A percentile compares a stretch with the other conserved stretches of the same genome.
Conservation (phyloP, 2,797 vertebrate genomes). For the Coracias cyanogaster region DNA sequence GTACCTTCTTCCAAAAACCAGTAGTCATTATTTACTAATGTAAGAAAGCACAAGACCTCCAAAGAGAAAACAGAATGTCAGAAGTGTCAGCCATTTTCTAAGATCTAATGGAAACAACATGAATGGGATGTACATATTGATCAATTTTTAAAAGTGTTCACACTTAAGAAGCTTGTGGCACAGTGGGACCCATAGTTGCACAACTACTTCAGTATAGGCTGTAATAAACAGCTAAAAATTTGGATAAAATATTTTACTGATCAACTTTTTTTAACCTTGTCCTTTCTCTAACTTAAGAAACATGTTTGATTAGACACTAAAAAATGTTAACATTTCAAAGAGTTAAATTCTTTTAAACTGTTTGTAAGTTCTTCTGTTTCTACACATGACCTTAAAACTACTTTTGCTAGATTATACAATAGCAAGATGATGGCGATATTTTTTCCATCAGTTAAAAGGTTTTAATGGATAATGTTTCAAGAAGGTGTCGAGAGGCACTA, state of each 20-base stretch:
- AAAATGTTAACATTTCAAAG: neutral
- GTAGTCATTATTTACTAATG: neutral
- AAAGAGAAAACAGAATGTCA: neutral
- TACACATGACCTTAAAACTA: neutral
- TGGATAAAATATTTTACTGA: neutral
- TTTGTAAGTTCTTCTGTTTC: neutral
- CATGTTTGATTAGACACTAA: neutral
- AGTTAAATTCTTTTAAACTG: neutral
- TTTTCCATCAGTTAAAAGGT: conserved; percentile 23
- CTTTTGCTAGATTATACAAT: neutral
- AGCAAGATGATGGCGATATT: neutral
- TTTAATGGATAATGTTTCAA: conserved; percentile 49
- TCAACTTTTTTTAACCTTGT: neutral
- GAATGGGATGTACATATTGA: rapidly evolving
- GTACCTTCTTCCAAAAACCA: neutral
- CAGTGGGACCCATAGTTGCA: neutral
- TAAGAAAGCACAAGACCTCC: neutral
- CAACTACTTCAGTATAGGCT: rapidly evolving
- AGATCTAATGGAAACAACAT: neutral
- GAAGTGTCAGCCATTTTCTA: neutral
- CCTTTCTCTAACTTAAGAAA: neutral
- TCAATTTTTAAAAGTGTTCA: neutral
- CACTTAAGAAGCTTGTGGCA: neutral
- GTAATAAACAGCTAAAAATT: neutral
- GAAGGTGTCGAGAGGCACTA: neutral